Evolutionary conservation across 2,888 invertebrate genomes (phyloP).

Genomic region (Anoncus sp.): DNA sequence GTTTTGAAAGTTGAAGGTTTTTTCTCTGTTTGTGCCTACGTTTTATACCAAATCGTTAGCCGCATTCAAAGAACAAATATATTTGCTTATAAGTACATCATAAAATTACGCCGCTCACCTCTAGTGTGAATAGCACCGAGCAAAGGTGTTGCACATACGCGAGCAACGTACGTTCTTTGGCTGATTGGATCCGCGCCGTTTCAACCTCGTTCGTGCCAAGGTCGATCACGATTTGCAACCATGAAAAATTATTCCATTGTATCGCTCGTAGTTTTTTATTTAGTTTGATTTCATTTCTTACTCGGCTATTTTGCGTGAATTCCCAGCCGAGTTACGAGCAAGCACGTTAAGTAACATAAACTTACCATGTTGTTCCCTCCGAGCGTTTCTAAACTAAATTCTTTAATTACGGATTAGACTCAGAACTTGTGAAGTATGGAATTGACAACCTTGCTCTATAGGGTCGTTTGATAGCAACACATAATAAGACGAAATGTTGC

Average conservation of each 20-base stretch:
- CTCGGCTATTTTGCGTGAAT: conserved; percentile 32
- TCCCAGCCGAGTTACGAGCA: conserved; percentile 46
- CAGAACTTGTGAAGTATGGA: background rate
- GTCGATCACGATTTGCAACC: conserved; percentile 79
- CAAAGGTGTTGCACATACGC: conserved; percentile 57
- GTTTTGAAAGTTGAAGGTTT: too few relatives aligned
- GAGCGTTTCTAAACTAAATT: conserved; percentile 44
- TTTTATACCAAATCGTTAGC: too few relatives aligned
- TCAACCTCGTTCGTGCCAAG: conserved; percentile 70
- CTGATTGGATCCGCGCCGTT: conserved; percentile 73
- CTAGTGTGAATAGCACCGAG: conserved; percentile 54
- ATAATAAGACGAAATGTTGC: too few relatives aligned
- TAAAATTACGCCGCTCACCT: conserved; percentile 66
- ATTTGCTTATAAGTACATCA: too few relatives aligned
- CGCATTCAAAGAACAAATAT: too few relatives aligned
- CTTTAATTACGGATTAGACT: conserved; percentile 49
- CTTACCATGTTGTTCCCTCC: conserved; percentile 43
- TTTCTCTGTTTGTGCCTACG: too few relatives aligned
- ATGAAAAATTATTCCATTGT: conserved; percentile 76
- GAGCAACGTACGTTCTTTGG: conserved; percentile 57
- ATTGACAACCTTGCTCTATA: too few relatives aligned
- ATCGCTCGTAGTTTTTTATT: conserved; percentile 33
- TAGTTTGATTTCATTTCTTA: conserved; percentile 44
- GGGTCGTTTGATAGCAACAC: too few relatives aligned
- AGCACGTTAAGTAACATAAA: conserved; percentile 13